Base-by-base conservation (phyloP, 2,888 invertebrate genomes). In the Acleris laterana region DNA sequence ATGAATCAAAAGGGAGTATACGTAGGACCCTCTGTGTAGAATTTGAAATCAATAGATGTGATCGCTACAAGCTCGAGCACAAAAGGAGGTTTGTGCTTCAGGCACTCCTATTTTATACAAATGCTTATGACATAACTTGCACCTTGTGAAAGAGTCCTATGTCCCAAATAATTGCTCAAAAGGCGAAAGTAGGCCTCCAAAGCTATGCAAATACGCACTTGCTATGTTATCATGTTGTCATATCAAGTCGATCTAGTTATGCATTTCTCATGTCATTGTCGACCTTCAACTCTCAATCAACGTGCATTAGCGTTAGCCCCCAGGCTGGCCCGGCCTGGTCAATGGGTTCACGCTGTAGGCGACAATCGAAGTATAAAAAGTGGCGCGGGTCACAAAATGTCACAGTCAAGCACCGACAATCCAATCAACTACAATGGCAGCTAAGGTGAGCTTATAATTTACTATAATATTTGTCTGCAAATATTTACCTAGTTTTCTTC, bases 361-460 rank as follows among this genome's bases (percentile, higher is more conserved):
- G 74, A 77, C 69, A 72, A 70, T 67, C 64, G 72, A 71, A 71
- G 80, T 90, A 90, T 89, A 90, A 81, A 90, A 85, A 81, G 79
- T 83, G 77, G 72, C 70, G 71, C 79, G 70, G 71, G 69, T 73
- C 74, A 74, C 62, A 70, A 59, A 72, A 72, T 75, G 73, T 72
- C 80, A 87, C 82, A 90, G 84, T 89, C 78, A 70, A 77, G 69
- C 70, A 70, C 73, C 72, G 78, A 83, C 77, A 79, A 73, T 70
- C 79, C 76, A 74, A 83, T 72, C 72, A 82, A 58, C 74, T 79
- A 89, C 84, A 87, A 90, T 90, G 89, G 88, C 84, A 76, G 85
- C 88, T 78, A 89, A 90, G 86, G 89, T 84, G 59, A 62, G 65
- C 49, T 44, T 61, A 60, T 50, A 60, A 61, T 62, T 68, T 52